These are phyloP conservation scores for Microcaecilia unicolor DNA, from an alignment of 2,797 vertebrate species.

Conservation along the genomic window DNA sequence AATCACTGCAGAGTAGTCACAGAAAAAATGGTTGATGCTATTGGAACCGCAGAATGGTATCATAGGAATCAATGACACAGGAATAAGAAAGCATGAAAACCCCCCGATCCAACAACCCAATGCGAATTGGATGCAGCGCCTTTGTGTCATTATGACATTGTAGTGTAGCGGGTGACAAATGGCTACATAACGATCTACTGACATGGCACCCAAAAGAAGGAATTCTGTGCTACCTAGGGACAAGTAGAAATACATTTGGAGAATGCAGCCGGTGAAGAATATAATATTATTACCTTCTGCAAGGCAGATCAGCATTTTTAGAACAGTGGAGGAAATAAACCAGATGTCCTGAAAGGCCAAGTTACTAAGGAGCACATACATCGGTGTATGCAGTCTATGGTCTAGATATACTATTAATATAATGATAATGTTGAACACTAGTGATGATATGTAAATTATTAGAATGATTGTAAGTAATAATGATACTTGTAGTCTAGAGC, in stretches of 20 bases:
- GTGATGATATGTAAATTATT: background rate
- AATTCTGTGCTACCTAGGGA: conserved; percentile 34
- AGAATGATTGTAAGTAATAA: conserved; percentile 3
- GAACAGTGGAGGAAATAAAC: conserved; percentile 6
- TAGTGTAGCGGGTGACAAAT: conserved; percentile 33
- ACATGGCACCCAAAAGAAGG: conserved; percentile 35
- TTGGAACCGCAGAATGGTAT: conserved; percentile 29
- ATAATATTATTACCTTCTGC: conserved; percentile 15
- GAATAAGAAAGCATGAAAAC: conserved; percentile 35
- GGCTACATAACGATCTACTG: conserved; percentile 32
- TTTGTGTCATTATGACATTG: conserved; percentile 25
- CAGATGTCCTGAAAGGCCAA: conserved; percentile 11
- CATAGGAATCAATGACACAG: conserved; percentile 19
- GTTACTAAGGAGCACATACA: conserved; percentile 12
- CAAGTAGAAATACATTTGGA: conserved; percentile 38
- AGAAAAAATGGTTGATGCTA: no score
- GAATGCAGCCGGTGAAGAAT: conserved; percentile 20
- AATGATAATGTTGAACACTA: conserved; percentile 6
- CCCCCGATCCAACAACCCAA: conserved; percentile 28
- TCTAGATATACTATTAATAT: background rate
- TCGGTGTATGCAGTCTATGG: conserved; percentile 4
- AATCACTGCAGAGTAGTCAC: conserved; percentile 31
- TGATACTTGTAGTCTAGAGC: background rate
- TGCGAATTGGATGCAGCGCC: conserved; percentile 12
- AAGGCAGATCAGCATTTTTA: conserved; percentile 24